phyloP scores from a whole-genome alignment of 2,888 invertebrate species.

The Troides aeacus region DNA sequence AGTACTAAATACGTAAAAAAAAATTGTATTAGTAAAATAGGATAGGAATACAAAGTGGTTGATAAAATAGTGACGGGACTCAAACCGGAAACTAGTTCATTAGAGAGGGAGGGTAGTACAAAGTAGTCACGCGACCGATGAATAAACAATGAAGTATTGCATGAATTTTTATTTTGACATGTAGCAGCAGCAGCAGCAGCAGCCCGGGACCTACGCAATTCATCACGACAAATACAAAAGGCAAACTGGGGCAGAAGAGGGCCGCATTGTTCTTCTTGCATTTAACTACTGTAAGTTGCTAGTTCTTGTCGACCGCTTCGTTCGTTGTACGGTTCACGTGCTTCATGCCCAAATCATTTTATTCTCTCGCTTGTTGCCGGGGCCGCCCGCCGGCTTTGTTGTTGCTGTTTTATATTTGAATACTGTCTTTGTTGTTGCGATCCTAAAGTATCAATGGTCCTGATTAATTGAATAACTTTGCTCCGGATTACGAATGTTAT shows the following conservation, averaged over 20 bases:
- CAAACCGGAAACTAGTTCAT: no score
- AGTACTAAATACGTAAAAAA: no score
- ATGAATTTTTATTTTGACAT: conserved; percentile 25
- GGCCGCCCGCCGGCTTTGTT: no score
- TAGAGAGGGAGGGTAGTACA: no score
- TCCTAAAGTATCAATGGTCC: no score
- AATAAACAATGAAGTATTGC: conserved; percentile 16
- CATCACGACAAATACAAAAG: conserved; percentile 25
- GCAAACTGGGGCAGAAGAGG: conserved; percentile 18
- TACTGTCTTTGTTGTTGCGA: no score
- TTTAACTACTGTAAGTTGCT: conserved; percentile 17
- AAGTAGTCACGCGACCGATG: neutral
- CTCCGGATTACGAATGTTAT: no score
- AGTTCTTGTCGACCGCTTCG: conserved; percentile 4
- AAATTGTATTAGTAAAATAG: no score
- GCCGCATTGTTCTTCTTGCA: conserved; percentile 20
- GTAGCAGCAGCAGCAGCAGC: neutral
- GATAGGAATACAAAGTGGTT: no score
- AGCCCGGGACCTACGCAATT: conserved; percentile 5
- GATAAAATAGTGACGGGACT: no score
- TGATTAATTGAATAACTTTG: no score
- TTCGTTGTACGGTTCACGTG: neutral
- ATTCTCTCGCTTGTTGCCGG: neutral
- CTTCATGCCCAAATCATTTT: conserved; percentile 8
- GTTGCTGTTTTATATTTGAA: no score